Conservation (phyloP, 2,113 vertebrate genomes). For the Baryphthengus martii region DNA sequence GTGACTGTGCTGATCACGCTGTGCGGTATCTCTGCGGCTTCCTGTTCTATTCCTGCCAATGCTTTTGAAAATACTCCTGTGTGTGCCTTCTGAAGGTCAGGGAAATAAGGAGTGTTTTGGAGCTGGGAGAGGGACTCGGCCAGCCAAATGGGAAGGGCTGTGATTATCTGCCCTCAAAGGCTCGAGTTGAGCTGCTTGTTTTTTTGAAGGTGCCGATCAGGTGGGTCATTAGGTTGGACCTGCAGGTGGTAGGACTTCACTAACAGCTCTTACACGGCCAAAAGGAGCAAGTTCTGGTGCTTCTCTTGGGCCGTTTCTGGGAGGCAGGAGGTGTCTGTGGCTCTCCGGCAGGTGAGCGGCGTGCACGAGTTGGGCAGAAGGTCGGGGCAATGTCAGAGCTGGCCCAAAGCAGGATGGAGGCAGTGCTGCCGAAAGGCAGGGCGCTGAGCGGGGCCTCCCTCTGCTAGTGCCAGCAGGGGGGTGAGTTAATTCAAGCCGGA, state of each 20-base stretch:
- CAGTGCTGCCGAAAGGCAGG: not conserved
- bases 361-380: not conserved
- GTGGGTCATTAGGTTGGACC: not conserved
- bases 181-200: not conserved
- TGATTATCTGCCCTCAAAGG: not conserved
- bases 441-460: not conserved
- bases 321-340: not conserved
- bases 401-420: not conserved
- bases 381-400: not conserved
- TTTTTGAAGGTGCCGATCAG: not conserved
- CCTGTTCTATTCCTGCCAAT: not conserved
- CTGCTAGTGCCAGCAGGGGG: not conserved
- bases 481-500: not conserved
- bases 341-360: not conserved
- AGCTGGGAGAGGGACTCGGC: not conserved
- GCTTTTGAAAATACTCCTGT: not conserved
- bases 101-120: not conserved
- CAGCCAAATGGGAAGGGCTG: not conserved
- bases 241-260: fast-evolving
- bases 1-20: not conserved
- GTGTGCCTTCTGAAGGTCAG: not conserved
- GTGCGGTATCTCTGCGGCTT: not conserved
- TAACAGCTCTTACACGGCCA: not conserved
- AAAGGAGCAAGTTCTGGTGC: not conserved
- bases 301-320: not conserved